Base-by-base conservation (phyloP, 2,113 vertebrate species). In the Dipodomys merriami region DNA sequence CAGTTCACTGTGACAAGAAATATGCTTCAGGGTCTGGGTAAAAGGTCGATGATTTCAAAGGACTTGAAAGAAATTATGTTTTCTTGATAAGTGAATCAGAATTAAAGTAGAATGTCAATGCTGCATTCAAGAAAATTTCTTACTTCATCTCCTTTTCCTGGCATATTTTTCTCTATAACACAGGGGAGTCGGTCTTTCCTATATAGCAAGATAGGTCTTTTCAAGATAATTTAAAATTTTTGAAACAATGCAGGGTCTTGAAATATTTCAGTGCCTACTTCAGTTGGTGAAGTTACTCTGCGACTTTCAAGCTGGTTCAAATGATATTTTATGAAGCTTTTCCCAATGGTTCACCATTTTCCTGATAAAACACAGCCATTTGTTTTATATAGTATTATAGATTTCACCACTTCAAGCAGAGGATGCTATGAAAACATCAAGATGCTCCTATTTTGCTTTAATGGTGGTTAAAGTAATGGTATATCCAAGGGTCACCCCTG, bases 71-170 rank as follows among this genome's bases (percentile, higher is more conserved):
- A 82, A 57, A 71, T 68, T 74, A 15, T 71, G 27, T 91, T 71
- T 96, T 87, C 73, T 76, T 60, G 44, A 90, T 88, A 96, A 95
- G 1, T 82, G 78, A 87, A 85, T 95, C 30, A 30, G 25, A 92
- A 95, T 85, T 88, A 95, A 95, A 95, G 57, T 30, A 76, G 68
- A 95, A 88, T 16, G n/a, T 7, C 82, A 71, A 87, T 27, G 49
- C 30, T 68, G 33, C 20, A 44, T 72, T 79, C 29, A 19, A 80
- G 69, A 91, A 94, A 86, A 39, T 2, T 44, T 72, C 29, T 88
- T 81, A 49, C 25, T 90, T 94, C 33, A 81, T 84, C 49, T 30
- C 60, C 30, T n/a, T 85, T 91, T 93, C 62, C 62, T 67, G n/a
- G 33, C 13, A 74, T 39, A 64, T 23, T 86, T 91, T 84, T 53